These are phyloP conservation scores for Archaeoteleia sp. DNA, from an alignment of 2,888 invertebrate species.

Conservation along the genomic window DNA sequence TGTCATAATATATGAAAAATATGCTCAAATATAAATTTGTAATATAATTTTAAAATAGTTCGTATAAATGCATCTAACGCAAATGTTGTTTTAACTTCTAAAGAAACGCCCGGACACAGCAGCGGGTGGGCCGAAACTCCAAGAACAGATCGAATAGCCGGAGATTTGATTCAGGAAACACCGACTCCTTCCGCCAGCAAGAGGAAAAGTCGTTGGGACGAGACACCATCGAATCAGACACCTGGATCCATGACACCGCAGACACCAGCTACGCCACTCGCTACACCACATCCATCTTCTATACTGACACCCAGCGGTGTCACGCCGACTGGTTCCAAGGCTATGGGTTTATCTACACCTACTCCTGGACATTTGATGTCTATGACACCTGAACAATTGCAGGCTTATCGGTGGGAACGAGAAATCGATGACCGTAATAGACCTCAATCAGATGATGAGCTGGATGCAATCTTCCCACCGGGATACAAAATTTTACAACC, in stretches of 20 bases:
- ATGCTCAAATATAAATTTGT: no score
- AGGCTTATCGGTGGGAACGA: slow-evolving; percentile 98
- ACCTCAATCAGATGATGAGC: slow-evolving; percentile 96
- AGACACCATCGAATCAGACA: slow-evolving; percentile 90
- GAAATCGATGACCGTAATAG: slow-evolving; percentile 99
- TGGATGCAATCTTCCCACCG: slow-evolving; percentile 97
- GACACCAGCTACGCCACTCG: slow-evolving; percentile 86
- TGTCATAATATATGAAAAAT: no score
- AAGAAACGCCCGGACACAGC: slow-evolving; percentile 95
- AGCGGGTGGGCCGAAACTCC: slow-evolving; percentile 99
- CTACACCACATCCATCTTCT: slow-evolving; percentile 85
- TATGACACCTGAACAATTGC: slow-evolving; percentile 99
- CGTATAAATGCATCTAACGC: no score
- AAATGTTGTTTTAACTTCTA: no score
- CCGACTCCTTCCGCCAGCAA: slow-evolving; percentile 97
- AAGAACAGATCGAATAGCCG: slow-evolving; percentile 90
- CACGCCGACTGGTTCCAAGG: slow-evolving; percentile 93
- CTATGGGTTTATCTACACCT: slow-evolving; percentile 99
- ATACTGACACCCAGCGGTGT: slow-evolving; percentile 78
- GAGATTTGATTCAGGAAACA: slow-evolving; percentile 90
- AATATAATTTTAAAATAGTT: no score
- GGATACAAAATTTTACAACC: slow-evolving; percentile 98
- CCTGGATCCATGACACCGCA: slow-evolving; percentile 82
- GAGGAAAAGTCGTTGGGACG: slow-evolving; percentile 98
- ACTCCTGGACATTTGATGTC: slow-evolving; percentile 96